Base-by-base conservation (phyloP, 2,113 vertebrate genomes). In the Mormoops blainvillei region DNA sequence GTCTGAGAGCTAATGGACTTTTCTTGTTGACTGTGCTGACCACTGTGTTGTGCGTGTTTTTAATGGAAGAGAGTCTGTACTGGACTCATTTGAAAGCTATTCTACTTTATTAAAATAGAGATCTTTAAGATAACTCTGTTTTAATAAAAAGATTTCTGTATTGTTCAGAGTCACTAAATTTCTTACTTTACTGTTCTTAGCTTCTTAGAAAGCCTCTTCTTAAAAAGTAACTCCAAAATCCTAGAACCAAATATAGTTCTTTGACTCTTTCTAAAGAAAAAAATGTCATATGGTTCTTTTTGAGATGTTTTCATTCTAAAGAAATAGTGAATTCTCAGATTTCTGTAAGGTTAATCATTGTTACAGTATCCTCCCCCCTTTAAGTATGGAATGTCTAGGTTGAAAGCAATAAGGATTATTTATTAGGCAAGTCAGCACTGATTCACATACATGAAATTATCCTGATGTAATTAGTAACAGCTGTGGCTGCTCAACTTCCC, bases 191-290 rank as follows among this genome's bases (percentile, higher is more conserved):
- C 50, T 65, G 15, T 68, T 61, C 12, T 16, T 86, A 38, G 10
- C 36, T 86, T 91, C 87, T 91, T 78, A 89, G 67, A 92, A 95
- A 91, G 13, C n/a, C 9, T 48, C 2, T 91, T 91, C 70, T 91
- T 91, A 52, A 89, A 87, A 38, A 14, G 24, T 68, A 58, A 83
- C 70, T 87, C 31, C 41, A 73, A 50, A 88, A 65, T 85, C 26
- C 63, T 89, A 45, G 71, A 85, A 76, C 33, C 91, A 89, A 86
- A 71, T 52, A 82, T 33, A 65, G 38, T 54, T 90, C 0, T 91
- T 89, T 63, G 87, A 33, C 11, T 84, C 28, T 94, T 91, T 91
- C 50, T 11, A 56, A 28, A 31, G 19, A 28, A 18, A 43, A 50
- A 48, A 31, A 48, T 28, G 28, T 56, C 41, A 54, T n/a, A 4